Conservation (phyloP, 2,797 vertebrate species). For the Chaunax sp. region DNA sequence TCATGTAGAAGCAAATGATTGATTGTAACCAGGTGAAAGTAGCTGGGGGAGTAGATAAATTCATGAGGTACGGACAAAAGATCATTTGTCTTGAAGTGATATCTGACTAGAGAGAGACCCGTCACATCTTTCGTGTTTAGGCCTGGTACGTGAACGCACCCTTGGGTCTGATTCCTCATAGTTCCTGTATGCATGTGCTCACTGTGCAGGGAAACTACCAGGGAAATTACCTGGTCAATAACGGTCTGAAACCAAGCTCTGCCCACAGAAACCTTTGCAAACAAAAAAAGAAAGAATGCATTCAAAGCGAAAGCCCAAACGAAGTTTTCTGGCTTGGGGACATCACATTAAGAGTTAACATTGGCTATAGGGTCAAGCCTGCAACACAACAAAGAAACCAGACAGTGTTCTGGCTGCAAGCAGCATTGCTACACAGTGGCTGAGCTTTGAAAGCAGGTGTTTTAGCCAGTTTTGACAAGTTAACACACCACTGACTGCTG, state of each 20-base stretch:
- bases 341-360: too few relatives aligned
- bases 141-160: background rate
- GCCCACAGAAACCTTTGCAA: background rate
- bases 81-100: background rate
- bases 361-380: too few relatives aligned
- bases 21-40: background rate
- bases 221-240: slow-evolving; percentile 1
- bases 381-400: background rate
- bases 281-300: too few relatives aligned
- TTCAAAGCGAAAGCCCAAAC: background rate
- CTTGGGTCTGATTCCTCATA: background rate
- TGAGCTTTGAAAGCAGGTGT: background rate
- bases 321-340: background rate
- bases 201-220: background rate
- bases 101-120: background rate
- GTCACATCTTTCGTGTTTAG: background rate
- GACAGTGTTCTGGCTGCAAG: background rate
- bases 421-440: background rate
- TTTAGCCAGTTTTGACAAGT: background rate
- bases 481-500: background rate
- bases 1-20: background rate
- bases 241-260: background rate
- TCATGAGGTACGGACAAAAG: background rate
- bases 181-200: background rate
- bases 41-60: background rate